These are phyloP conservation scores for Heterotilapia buettikoferi DNA, from an alignment of 2,113 vertebrate species.

Conservation along the genomic window DNA sequence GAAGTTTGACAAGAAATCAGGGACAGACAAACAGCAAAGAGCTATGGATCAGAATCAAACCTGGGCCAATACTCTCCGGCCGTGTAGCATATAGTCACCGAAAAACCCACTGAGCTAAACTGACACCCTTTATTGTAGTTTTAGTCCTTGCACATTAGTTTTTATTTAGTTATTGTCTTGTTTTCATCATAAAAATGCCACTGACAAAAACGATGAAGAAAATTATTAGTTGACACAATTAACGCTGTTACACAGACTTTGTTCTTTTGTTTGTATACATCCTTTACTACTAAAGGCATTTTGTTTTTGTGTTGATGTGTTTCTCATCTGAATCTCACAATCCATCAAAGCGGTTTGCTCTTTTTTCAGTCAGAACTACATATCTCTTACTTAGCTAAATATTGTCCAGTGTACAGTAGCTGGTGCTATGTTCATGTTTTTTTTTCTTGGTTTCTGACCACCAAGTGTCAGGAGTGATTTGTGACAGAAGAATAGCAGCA, in stretches of 20 bases:
- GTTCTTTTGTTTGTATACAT: neutral
- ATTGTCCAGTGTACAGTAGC: neutral
- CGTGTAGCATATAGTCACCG: neutral
- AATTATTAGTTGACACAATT: neutral
- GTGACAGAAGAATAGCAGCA: neutral
- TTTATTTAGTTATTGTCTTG: neutral
- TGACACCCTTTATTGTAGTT: neutral
- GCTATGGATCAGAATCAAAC: neutral
- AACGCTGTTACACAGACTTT: neutral
- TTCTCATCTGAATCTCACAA: neutral
- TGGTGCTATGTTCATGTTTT: neutral
- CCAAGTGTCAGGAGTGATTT: neutral
- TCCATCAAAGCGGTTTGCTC: neutral
- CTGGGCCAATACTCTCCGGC: neutral
- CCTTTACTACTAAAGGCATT: neutral
- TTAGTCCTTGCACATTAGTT: neutral
- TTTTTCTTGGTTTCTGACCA: neutral
- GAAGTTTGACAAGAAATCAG: neutral
- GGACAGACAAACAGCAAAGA: neutral
- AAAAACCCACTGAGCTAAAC: neutral
- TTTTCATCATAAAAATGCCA: neutral
- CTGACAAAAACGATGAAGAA: neutral
- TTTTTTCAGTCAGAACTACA: neutral
- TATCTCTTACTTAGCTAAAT: neutral
- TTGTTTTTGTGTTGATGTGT: neutral